These are phyloP conservation scores for Danio aesculapii DNA, from an alignment of 2,797 vertebrate genomes.

Conservation along the genomic window DNA sequence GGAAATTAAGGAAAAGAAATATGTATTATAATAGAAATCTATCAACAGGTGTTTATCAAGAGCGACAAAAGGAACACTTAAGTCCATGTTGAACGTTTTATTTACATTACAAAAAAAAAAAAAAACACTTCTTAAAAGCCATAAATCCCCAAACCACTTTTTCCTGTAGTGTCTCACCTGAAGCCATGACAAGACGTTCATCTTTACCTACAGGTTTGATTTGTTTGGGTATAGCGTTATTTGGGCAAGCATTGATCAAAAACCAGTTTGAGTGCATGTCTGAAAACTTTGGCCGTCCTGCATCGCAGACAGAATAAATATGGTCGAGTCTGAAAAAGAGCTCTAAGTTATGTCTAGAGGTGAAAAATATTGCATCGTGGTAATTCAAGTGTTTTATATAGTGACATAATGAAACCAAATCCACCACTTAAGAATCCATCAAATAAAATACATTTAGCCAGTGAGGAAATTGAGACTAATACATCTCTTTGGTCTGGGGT, in stretches of 20 bases:
- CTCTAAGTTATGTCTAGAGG: slow-evolving; percentile 50
- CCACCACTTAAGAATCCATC: slow-evolving; percentile 66
- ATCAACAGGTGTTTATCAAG: too few relatives aligned
- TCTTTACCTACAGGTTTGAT: slow-evolving; percentile 21
- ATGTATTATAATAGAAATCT: too few relatives aligned
- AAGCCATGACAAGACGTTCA: not conserved
- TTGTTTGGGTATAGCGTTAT: slow-evolving; percentile 7
- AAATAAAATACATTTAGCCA: slow-evolving; percentile 64
- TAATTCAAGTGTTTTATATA: slow-evolving; percentile 65
- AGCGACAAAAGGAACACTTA: too few relatives aligned
- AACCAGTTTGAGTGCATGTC: slow-evolving; percentile 20
- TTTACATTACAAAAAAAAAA: too few relatives aligned
- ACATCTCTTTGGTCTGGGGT: slow-evolving; percentile 68
- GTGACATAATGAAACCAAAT: slow-evolving; percentile 69
- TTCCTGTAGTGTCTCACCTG: too few relatives aligned
- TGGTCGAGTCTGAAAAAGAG: slow-evolving; percentile 44
- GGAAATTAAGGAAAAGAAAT: too few relatives aligned
- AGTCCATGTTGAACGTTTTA: too few relatives aligned
- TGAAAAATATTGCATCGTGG: slow-evolving; percentile 59
- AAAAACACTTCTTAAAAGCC: too few relatives aligned
- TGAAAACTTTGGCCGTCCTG: slow-evolving; percentile 45
- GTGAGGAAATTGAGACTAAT: slow-evolving; percentile 69
- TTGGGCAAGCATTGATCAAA: slow-evolving; percentile 22
- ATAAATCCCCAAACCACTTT: too few relatives aligned
- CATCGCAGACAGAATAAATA: slow-evolving; percentile 56